Percentiles rank a stretch among this genome's conserved stretches.
Conservation (phyloP, 2,113 vertebrate species). For the Pitta sordida region DNA sequence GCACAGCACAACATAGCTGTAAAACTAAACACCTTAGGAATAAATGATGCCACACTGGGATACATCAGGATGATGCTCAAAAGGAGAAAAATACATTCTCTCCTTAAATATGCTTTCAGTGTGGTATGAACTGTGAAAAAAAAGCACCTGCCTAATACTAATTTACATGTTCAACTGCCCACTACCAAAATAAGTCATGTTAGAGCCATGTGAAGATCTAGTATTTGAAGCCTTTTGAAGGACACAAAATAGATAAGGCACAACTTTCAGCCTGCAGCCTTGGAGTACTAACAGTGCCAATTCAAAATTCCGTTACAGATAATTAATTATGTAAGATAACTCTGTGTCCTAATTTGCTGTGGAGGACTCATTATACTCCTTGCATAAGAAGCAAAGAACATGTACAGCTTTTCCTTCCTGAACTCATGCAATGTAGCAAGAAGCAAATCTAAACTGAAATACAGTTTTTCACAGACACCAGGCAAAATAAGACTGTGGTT, state of each 20-base stretch:
- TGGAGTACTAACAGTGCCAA: neutral
- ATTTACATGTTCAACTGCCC: neutral
- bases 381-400: neutral
- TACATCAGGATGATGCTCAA: neutral
- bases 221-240: neutral
- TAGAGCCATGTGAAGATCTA: neutral
- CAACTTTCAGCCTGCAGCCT: neutral
- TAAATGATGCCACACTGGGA: neutral
- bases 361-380: neutral
- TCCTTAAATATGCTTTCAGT: neutral
- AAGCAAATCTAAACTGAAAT: neutral
- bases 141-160: neutral
- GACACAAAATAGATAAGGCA: neutral
- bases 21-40: neutral
- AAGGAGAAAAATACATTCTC: neutral
- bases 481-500: neutral
- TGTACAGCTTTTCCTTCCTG: rapidly evolving
- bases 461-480: neutral
- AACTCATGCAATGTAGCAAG: neutral
- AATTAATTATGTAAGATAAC: neutral
- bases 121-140: neutral
- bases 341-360: neutral
- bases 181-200: neutral
- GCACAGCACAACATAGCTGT: neutral
- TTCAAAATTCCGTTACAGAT: neutral